Percentiles rank a stretch among this genome's conserved stretches.
phyloP scores from a whole-genome alignment of 2,888 invertebrate species.

The Conus canariensis region DNA sequence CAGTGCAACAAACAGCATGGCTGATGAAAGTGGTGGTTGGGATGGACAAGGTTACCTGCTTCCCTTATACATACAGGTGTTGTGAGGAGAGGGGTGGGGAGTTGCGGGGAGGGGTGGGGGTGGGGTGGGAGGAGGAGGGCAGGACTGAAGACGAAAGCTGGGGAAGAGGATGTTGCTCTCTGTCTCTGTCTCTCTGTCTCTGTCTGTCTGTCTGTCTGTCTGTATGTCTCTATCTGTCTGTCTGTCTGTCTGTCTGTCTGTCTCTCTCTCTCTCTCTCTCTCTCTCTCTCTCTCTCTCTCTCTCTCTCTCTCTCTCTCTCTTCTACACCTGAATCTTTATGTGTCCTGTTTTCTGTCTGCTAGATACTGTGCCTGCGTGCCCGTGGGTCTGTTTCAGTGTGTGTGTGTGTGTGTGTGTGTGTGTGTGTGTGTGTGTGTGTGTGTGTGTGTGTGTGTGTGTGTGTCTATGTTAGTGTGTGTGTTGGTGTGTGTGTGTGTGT shows the following conservation, averaged over 20 bases:
- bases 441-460: neutral
- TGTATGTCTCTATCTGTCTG: neutral
- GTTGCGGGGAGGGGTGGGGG: neutral
- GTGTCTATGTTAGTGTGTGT: conserved; percentile 11
- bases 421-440: conserved; percentile 12
- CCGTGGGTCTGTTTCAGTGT: neutral
- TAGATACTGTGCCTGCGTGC: neutral
- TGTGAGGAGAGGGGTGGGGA: no score
- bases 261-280: no score
- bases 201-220: neutral
- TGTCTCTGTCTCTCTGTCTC: neutral
- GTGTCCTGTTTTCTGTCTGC: no score
- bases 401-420: conserved; percentile 2
- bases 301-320: no score
- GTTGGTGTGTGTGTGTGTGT: conserved; percentile 28
- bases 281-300: no score
- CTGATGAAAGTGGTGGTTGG: no score
- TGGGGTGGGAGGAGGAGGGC: neutral
- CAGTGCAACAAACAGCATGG: no score
- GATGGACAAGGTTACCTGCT: no score
- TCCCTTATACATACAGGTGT: no score
- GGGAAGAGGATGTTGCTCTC: neutral
- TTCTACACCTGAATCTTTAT: no score
- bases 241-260: neutral
- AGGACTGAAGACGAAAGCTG: no score